These are phyloP conservation scores for Antennarius maculatus DNA, from an alignment of 2,797 vertebrate genomes.

Conservation along the genomic window DNA sequence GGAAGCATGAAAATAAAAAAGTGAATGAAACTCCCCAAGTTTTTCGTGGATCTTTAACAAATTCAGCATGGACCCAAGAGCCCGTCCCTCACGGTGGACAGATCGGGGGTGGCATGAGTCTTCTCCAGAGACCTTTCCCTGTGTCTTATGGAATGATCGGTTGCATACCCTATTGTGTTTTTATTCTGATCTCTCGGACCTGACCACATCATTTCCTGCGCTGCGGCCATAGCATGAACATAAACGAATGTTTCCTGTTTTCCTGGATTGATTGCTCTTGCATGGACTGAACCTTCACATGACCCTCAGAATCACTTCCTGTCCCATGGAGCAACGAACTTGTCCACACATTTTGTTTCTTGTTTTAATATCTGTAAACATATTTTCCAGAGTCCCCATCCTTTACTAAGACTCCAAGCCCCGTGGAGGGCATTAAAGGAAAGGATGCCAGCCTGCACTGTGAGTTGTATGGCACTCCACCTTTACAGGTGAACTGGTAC, in stretches of 20 bases:
- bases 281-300: conserved; percentile 56
- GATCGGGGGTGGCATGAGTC: conserved; percentile 32
- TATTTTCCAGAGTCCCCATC: conserved; percentile 89
- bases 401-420: conserved; percentile 87
- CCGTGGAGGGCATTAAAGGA: conserved; percentile 87
- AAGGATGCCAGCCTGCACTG: conserved; percentile 91
- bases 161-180: neutral
- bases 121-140: conserved; percentile 14
- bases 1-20: conserved; percentile 41
- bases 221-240: conserved; percentile 18
- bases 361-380: conserved; percentile 71
- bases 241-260: neutral
- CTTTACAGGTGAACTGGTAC: conserved; percentile 92
- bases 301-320: conserved; percentile 5
- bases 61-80: conserved; percentile 25
- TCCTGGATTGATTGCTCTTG: conserved; percentile 26
- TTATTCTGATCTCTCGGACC: neutral
- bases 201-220: neutral
- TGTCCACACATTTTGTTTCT: neutral
- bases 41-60: conserved; percentile 6
- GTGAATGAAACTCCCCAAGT: conserved; percentile 20
- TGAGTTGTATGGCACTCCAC: conserved; percentile 90
- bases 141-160: no score
- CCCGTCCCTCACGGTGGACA: neutral
- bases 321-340: conserved; percentile 4